Evolutionary conservation across 2,797 vertebrate genomes (phyloP), one percentile per base, ranked within the genome.

Genomic region (Cuculus canorus): DNA sequence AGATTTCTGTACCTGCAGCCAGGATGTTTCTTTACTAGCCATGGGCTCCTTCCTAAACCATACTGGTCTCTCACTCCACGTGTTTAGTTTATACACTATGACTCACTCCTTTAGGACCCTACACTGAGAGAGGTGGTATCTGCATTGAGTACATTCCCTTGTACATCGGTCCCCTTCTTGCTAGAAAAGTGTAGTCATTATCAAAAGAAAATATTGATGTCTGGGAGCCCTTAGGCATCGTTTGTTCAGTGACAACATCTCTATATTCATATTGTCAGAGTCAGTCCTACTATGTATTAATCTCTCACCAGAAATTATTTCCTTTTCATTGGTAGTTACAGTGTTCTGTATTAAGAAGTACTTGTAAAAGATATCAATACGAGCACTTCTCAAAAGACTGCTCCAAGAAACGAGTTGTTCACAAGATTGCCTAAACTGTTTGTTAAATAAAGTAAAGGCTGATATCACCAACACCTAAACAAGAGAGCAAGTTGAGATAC

Each of bases 381-480:
- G 93, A 93, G 33, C 13, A 30, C 16, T 57, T 90, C 82, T 96
- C 92, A 50, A 96, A 96, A 96, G 37, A 95, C 33, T 57, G 85
- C 10, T 14, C 24, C 92, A 92, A 86, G 80, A 92, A 93, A 95
- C 53, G 52, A 93, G 32, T 70, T 95, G 54, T 91, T 92, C 81
- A 43, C 65, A 96, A 96, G 85, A 95, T 94, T 96, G 96, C 95
- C 94, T 97, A 96, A 97, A 96, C 95, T 94, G 73, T 96, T 95
- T 86, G 27, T 50, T 92, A 43, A 92, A 66, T 87, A 97, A 95
- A 59, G 73, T 87, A 97, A 95, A 59, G 73, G 86, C 33, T 95
- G 92, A 85, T 95, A 96, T 66, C 81, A 73, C 75, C 86, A 93
- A 90, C 78, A 95, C 83, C 90, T 96, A 94, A 97, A 96, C 80